Conservation (phyloP, 1,140 invertebrate species). For the Triops cancriformis region DNA sequence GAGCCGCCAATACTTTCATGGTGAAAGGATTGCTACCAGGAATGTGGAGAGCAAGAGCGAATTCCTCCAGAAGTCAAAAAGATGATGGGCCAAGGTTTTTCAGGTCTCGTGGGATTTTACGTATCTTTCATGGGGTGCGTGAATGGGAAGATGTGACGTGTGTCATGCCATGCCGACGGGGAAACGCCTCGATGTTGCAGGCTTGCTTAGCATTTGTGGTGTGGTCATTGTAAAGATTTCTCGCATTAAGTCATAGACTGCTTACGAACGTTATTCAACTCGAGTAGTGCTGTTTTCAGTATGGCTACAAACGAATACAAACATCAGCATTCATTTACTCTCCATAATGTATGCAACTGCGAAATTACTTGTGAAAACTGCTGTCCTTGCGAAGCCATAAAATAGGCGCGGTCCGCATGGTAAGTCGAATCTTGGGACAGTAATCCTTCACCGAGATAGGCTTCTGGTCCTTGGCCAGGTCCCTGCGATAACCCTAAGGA, state of each 20-base stretch:
- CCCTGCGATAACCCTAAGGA: slow-evolving; percentile 22
- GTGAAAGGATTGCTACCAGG: not conserved
- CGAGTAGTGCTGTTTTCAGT: slow-evolving; percentile 19
- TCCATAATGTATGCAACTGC: not conserved
- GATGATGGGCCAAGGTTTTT: not conserved
- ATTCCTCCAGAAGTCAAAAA: not conserved
- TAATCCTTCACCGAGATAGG: slow-evolving; percentile 78
- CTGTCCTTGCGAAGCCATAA: slow-evolving; percentile 48
- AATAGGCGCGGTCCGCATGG: slow-evolving; percentile 65
- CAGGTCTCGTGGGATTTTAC: not conserved
- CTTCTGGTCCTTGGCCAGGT: slow-evolving; percentile 54
- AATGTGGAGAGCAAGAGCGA: not conserved
- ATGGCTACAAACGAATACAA: not conserved
- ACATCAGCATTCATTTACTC: not conserved
- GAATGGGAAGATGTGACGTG: slow-evolving; percentile 12
- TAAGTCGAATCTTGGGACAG: slow-evolving; percentile 92
- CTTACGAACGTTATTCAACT: slow-evolving; percentile 18
- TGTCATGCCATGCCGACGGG: slow-evolving; percentile 12
- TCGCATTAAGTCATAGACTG: slow-evolving; percentile 10
- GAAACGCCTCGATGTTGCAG: not conserved
- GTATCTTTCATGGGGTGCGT: not conserved
- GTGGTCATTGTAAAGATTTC: slow-evolving; percentile 23
- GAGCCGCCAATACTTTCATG: not conserved
- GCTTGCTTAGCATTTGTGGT: slow-evolving; percentile 11
- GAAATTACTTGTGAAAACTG: slow-evolving; percentile 46